Conservation (phyloP, 1,140 invertebrate species). For the Drosophila grimshawi region DNA sequence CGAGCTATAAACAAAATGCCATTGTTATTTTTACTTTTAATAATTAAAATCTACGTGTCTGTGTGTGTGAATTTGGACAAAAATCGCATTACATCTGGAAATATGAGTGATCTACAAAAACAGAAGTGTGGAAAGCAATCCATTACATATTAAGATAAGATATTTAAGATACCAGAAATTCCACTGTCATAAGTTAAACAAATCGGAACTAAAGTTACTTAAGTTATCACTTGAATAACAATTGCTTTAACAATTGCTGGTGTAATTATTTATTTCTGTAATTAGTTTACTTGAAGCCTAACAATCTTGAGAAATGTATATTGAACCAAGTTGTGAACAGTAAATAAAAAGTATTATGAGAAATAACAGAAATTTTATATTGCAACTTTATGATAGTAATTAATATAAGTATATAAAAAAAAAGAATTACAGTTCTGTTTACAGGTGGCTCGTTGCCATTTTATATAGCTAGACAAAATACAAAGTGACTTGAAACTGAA, state of each 20-base stretch:
- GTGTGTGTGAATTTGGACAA: not conserved
- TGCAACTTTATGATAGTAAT: not conserved
- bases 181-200: not conserved
- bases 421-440: constrained; percentile 14
- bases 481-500: constrained; percentile 14
- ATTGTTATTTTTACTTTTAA: constrained; percentile 41
- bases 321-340: not conserved
- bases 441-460: not conserved
- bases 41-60: constrained; percentile 36
- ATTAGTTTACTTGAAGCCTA: not conserved
- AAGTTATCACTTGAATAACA: not conserved
- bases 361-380: constrained; percentile 3
- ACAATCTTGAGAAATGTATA: not conserved
- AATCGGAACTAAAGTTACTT: too few relatives aligned
- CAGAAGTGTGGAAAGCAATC: not conserved
- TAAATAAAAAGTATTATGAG: not conserved
- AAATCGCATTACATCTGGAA: constrained; percentile 7
- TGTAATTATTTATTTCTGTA: not conserved
- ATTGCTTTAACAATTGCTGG: not conserved
- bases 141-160: not conserved
- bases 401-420: not conserved
- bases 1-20: constrained; percentile 38
- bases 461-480: not conserved
- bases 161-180: not conserved
- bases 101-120: not conserved